These are phyloP conservation scores for Melanostigma gelatinosum DNA, from an alignment of 2,113 vertebrate genomes.

Conservation along the genomic window DNA sequence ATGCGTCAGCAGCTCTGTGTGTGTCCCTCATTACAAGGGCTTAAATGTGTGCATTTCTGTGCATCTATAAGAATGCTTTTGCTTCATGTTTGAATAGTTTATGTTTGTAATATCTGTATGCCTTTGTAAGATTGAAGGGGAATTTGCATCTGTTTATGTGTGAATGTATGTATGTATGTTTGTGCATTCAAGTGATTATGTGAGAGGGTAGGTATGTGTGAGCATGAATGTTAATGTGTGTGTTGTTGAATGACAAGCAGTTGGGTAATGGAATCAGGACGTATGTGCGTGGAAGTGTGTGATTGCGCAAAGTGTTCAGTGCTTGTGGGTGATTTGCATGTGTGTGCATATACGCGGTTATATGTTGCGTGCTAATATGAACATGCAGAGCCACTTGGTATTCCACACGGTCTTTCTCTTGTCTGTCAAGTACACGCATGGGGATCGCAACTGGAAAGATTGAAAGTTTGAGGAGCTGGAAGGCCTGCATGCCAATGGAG, in stretches of 20 bases:
- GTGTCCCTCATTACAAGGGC: constrained; percentile 27
- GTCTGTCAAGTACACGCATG: constrained; percentile 74
- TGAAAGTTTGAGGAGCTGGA: constrained; percentile 78
- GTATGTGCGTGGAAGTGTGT: constrained; percentile 50
- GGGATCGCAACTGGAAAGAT: constrained; percentile 75
- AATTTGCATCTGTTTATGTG: constrained; percentile 77
- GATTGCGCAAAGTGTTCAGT: constrained; percentile 49
- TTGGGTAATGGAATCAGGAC: constrained; percentile 60
- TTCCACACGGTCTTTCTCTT: constrained; percentile 61
- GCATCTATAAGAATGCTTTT: constrained; percentile 44
- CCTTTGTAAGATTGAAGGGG: constrained; percentile 59
- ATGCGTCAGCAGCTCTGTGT: not conserved
- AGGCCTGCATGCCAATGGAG: constrained; percentile 78
- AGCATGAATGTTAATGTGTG: constrained; percentile 76
- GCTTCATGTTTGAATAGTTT: constrained; percentile 61
- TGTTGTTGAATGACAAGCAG: constrained; percentile 72
- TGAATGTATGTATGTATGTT: constrained; percentile 72
- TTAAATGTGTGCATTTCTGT: constrained; percentile 59
- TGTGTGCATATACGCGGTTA: constrained; percentile 26
- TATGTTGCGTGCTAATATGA: constrained; percentile 63
- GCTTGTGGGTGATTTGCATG: constrained; percentile 34
- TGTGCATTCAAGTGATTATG: constrained; percentile 72
- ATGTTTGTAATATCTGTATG: constrained; percentile 59
- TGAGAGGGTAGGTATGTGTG: constrained; percentile 68
- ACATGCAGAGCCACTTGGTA: constrained; percentile 75